These are phyloP conservation scores for Eutolmus rufibarbis DNA, from an alignment of 2,888 invertebrate species.

Conservation along the genomic window DNA sequence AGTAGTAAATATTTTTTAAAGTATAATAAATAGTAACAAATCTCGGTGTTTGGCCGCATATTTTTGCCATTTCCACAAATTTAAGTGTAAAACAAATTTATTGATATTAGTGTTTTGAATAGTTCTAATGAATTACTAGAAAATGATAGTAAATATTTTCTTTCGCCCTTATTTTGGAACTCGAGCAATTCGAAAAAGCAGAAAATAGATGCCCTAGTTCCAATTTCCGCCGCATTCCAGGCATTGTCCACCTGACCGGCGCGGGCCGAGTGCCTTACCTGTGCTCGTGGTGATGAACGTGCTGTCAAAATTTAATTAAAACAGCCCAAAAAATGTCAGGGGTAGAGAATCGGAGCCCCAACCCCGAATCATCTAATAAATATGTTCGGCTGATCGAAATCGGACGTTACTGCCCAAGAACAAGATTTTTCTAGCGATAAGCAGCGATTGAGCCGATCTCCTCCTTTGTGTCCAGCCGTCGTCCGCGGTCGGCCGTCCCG, in stretches of 20 bases:
- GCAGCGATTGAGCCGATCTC: not conserved
- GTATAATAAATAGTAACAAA: no score
- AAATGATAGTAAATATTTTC: no score
- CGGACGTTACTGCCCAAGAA: not conserved
- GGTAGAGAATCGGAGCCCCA: not conserved
- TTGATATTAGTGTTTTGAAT: no score
- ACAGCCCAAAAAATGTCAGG: not conserved
- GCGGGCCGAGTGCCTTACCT: not conserved
- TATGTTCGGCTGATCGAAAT: not conserved
- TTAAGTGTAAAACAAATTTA: no score
- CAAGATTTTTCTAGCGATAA: slow-evolving; percentile 29
- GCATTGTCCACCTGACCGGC: not conserved
- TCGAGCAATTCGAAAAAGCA: no score
- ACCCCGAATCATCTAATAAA: not conserved
- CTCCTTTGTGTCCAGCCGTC: not conserved
- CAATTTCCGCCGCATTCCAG: not conserved
- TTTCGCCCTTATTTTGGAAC: no score
- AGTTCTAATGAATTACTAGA: no score
- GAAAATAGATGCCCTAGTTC: not conserved
- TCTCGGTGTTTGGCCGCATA: no score
- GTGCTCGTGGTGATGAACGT: not conserved
- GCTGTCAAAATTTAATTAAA: slow-evolving; percentile 29
- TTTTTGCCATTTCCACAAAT: no score
- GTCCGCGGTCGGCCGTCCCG: not conserved
- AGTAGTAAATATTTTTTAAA: no score